phyloP scores from a whole-genome alignment of 2,888 invertebrate species.

The Ormyrus labotus region DNA sequence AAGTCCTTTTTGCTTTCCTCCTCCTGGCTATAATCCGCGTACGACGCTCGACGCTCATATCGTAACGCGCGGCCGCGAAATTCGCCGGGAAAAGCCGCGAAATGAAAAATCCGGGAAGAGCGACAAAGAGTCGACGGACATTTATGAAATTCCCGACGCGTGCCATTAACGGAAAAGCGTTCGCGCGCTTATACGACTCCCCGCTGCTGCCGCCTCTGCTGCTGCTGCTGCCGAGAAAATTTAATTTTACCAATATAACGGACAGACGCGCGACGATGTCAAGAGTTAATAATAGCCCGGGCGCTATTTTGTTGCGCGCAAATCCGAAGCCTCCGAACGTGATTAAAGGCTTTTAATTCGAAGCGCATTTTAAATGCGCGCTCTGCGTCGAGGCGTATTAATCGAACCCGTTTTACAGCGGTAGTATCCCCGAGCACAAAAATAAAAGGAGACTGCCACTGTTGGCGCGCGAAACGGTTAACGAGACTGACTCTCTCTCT shows the following conservation, averaged over 20 bases:
- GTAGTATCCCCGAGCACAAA: too few relatives aligned
- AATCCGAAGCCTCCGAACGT: conserved; percentile 15
- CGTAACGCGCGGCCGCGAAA: neutral
- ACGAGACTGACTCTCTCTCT: too few relatives aligned
- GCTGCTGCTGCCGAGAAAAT: conserved; percentile 6
- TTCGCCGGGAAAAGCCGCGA: neutral
- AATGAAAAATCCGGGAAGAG: neutral
- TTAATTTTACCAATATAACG: conserved; percentile 35
- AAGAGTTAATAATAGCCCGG: conserved; percentile 43
- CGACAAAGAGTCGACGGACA: neutral
- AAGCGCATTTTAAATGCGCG: neutral
- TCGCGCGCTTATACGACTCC: too few relatives aligned
- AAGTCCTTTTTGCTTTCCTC: too few relatives aligned
- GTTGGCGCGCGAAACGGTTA: too few relatives aligned
- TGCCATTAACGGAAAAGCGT: too few relatives aligned
- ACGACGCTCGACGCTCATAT: too few relatives aligned
- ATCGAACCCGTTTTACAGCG: too few relatives aligned
- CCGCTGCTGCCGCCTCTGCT: too few relatives aligned
- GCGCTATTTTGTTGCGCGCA: conserved; percentile 8
- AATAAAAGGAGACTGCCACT: too few relatives aligned
- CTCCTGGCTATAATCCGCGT: too few relatives aligned
- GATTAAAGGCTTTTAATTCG: conserved; percentile 47
- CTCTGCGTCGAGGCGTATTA: neutral
- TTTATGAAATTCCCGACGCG: conserved; percentile 32
- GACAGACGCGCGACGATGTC: conserved; percentile 2